These are phyloP conservation scores for Benthochromis sp. DNA, from an alignment of 2,113 vertebrate species.

Conservation along the genomic window DNA sequence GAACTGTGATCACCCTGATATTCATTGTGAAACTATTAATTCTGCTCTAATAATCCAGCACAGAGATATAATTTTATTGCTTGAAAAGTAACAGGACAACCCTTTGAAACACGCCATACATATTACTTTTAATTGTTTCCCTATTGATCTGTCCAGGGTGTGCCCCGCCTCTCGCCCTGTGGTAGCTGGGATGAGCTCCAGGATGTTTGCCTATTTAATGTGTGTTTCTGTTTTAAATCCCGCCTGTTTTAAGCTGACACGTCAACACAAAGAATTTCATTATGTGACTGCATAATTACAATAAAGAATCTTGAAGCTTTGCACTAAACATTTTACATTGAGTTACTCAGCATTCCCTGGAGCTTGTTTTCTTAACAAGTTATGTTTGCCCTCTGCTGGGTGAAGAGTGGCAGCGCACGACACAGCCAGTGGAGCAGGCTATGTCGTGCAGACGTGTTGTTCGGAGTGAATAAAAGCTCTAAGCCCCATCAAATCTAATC, in stretches of 20 bases:
- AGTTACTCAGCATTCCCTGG: not conserved
- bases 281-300: not conserved
- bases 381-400: not conserved
- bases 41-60: not conserved
- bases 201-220: not conserved
- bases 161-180: not conserved
- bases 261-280: not conserved
- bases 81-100: not conserved
- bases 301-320: not conserved
- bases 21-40: not conserved
- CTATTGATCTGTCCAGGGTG: not conserved
- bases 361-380: not conserved
- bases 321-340: not conserved
- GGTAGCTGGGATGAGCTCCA: not conserved
- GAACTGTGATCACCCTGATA: not conserved
- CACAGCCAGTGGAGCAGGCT: not conserved
- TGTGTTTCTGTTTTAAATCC: not conserved
- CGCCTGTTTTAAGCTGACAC: not conserved
- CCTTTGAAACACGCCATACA: not conserved
- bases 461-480: slow-evolving; percentile 18
- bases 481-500: slow-evolving; percentile 55
- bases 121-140: not conserved
- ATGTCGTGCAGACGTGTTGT: not conserved
- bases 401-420: not conserved
- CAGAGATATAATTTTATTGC: not conserved